These are phyloP conservation scores for Alouatta palliata DNA, from an alignment of 2,113 vertebrate species.

Conservation along the genomic window DNA sequence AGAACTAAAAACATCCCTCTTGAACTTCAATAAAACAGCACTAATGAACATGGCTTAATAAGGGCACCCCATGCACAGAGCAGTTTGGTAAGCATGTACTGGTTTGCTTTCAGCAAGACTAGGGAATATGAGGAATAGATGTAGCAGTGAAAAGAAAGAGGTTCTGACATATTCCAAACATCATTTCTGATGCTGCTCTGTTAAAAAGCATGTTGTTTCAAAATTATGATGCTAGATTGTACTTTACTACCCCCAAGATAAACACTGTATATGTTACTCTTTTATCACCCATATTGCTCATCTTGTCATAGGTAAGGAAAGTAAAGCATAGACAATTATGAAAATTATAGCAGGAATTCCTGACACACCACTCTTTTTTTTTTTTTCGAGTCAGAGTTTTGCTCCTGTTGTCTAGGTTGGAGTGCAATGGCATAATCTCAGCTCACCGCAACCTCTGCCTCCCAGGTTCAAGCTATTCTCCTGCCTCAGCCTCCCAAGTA, in stretches of 20 bases:
- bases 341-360: not conserved
- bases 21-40: not conserved
- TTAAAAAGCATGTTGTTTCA: not conserved
- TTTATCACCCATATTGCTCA: not conserved
- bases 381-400: too few species aligned
- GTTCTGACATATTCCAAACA: not conserved
- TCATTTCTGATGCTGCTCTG: not conserved
- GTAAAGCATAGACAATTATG: not conserved
- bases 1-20: not conserved
- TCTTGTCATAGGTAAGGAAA: not conserved
- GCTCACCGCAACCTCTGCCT: too few species aligned
- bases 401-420: too few species aligned
- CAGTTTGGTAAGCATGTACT: not conserved
- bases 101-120: not conserved
- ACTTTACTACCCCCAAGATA: not conserved
- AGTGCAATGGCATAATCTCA: too few species aligned
- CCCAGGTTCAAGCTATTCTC: too few species aligned
- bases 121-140: not conserved
- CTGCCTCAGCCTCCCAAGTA: too few species aligned
- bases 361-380: not conserved
- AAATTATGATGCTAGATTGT: not conserved
- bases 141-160: not conserved
- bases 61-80: not conserved
- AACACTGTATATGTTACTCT: not conserved
- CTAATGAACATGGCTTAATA: not conserved